A percentile compares a stretch with the other conserved stretches of the same genome.
Evolutionary conservation across 2,797 vertebrate genomes (phyloP).

Genomic region (Leuciscus waleckii): DNA sequence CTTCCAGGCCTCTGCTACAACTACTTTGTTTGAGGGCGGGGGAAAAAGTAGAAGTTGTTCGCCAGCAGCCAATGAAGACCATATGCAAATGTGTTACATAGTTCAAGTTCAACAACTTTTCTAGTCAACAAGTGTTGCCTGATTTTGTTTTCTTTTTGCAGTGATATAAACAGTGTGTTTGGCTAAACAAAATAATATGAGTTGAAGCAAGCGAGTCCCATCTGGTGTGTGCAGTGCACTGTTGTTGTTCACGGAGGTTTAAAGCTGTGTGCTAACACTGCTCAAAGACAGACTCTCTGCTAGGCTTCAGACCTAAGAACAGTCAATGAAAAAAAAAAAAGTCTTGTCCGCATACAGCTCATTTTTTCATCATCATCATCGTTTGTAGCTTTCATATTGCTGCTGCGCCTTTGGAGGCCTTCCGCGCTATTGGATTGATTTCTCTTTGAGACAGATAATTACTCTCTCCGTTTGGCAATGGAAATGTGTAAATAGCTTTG

Average conservation of each 20-base stretch:
- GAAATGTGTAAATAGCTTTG: slow-evolving; percentile 67
- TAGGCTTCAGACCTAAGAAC: background rate
- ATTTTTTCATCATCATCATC: slow-evolving; percentile 46
- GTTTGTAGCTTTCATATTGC: slow-evolving; percentile 40
- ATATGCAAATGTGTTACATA: background rate
- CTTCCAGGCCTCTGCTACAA: background rate
- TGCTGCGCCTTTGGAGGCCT: slow-evolving; percentile 59
- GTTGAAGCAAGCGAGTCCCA: background rate
- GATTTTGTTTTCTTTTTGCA: background rate
- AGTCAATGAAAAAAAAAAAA: slow-evolving; percentile 15
- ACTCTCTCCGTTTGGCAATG: slow-evolving; percentile 65
- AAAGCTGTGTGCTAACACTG: background rate
- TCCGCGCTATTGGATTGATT: slow-evolving; percentile 72
- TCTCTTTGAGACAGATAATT: slow-evolving; percentile 73
- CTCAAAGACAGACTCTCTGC: slow-evolving; percentile 4
- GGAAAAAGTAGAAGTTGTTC: background rate
- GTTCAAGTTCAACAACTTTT: background rate
- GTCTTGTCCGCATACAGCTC: slow-evolving; percentile 35
- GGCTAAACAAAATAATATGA: background rate
- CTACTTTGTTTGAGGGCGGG: background rate
- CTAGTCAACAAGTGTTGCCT: background rate
- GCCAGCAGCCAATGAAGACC: background rate
- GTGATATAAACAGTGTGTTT: slow-evolving; percentile 6
- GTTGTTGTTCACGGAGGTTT: background rate
- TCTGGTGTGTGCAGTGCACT: background rate